Evolutionary conservation across 1,140 invertebrate species (phyloP), one percentile per base, ranked within the genome.

Genomic region (Scaptomyza hsui): DNA sequence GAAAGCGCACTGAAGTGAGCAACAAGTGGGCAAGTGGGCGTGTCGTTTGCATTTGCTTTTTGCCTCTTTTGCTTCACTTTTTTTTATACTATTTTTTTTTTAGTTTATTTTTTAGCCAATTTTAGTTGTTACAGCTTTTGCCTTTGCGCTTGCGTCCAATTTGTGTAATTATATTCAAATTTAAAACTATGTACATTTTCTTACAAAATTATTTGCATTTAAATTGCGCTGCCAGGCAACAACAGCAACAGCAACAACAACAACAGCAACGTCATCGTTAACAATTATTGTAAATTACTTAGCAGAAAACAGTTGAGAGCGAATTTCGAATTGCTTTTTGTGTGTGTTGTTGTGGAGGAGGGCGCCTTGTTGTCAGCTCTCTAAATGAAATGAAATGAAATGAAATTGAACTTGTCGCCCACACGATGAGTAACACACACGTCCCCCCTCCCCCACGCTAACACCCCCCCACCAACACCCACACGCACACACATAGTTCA

Each of bases 101-200:
- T n/a, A n/a, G n/a, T n/a, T n/a, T n/a, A n/a, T n/a, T n/a, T 68
- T 71, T 63, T 6, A 44, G 70, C 52, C 69, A 74, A 71, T 85
- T 85, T 75, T 12, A 39, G 75, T 55, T 51, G 56, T 39, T 55
- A 29, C 32, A 60, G 44, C 7, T 47, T 29, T 29, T 37, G 44
- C 39, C 32, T 56, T 51, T 62, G 24, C 6, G 24, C 64, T 56
- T 72, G 80, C 63, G 42, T 71, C 42, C 80, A 86, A 86, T 88
- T 88, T 78, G 56, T 72, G 82, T 78, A 88, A 88, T 88, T 89
- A 78, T 88, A 88, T 88, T 88, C 78, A 89, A 88, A 88, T 88
- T 82, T 88, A 72, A 82, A 71, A 67, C 75, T 75, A 88, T 86
- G 82, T 72, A 82, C 75, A 86, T 86, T 78, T 21, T 75, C 71